Evolutionary conservation across 2,113 vertebrate genomes (phyloP).

Genomic region (Excalfactoria chinensis): DNA sequence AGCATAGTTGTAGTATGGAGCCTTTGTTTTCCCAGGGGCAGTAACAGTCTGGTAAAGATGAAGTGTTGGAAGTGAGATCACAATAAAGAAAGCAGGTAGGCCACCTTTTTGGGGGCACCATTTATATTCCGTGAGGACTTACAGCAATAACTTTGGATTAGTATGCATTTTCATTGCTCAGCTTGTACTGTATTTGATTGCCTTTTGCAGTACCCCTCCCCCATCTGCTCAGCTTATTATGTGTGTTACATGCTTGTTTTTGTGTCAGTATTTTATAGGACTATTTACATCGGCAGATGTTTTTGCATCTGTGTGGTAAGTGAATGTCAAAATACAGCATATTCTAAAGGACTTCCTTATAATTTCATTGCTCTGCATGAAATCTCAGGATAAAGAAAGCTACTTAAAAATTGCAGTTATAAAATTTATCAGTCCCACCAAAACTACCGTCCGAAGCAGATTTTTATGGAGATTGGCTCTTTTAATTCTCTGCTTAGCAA

Average conservation of each 20-base stretch:
- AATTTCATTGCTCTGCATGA: not conserved
- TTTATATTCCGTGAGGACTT: not conserved
- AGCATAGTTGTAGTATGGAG: not conserved
- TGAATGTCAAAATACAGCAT: not conserved
- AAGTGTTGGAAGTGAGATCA: not conserved
- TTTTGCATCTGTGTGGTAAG: not conserved
- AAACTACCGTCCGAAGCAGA: constrained; percentile 32
- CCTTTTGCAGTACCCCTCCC: not conserved
- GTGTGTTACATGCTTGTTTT: not conserved
- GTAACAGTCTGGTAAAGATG: not conserved
- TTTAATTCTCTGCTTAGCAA: constrained; percentile 46
- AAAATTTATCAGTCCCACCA: constrained; percentile 45
- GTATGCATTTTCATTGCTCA: not conserved
- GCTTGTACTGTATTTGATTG: not conserved
- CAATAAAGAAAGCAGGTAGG: not conserved
- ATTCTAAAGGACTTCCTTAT: not conserved
- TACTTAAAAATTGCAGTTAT: constrained; percentile 16
- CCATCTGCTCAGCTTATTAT: not conserved
- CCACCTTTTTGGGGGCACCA: rapidly evolving
- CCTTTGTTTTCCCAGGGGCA: not conserved
- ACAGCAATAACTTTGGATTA: not conserved
- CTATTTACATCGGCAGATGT: not conserved
- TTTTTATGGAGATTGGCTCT: constrained; percentile 59
- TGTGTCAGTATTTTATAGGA: not conserved
- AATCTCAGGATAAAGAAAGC: not conserved